Evolutionary conservation across 2,113 vertebrate species (phyloP).

Genomic region (Perca schrenkii): DNA sequence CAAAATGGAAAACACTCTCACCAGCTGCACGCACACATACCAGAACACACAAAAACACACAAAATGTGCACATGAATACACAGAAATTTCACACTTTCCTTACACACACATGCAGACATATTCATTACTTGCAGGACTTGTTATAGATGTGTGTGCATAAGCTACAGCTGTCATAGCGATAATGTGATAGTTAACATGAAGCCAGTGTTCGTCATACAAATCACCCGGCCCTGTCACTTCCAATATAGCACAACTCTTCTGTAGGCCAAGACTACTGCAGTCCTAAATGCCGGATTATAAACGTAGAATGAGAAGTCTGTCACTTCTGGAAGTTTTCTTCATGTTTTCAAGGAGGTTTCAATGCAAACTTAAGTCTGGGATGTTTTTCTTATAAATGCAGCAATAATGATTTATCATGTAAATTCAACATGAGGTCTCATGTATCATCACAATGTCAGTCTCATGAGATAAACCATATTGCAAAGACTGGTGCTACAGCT

Average conservation of each 20-base stretch:
- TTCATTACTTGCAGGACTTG: constrained; percentile 34
- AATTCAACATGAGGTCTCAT: constrained; percentile 11
- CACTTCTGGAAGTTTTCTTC: constrained; percentile 10
- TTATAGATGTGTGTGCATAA: constrained; percentile 35
- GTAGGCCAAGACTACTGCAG: constrained; percentile 42
- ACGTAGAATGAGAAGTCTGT: constrained; percentile 33
- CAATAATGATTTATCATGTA: constrained; percentile 1
- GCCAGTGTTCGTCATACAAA: constrained; percentile 62
- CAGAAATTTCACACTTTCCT: constrained; percentile 18
- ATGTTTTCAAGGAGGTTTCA: neutral
- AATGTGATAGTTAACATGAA: constrained; percentile 67
- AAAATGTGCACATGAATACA: constrained; percentile 23
- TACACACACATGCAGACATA: constrained; percentile 27
- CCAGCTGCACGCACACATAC: constrained; percentile 22
- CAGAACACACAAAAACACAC: neutral
- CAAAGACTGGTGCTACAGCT: neutral
- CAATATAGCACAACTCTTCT: constrained; percentile 47
- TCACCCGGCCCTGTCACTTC: constrained; percentile 58
- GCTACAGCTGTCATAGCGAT: constrained; percentile 64
- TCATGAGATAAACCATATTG: neutral
- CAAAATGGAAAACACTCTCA: constrained; percentile 53
- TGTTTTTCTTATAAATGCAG: neutral
- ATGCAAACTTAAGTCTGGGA: neutral
- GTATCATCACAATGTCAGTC: constrained; percentile 1
- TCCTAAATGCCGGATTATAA: constrained; percentile 53